Evolutionary conservation across 2,797 vertebrate species (phyloP).

Genomic region (Thalassophryne amazonica): DNA sequence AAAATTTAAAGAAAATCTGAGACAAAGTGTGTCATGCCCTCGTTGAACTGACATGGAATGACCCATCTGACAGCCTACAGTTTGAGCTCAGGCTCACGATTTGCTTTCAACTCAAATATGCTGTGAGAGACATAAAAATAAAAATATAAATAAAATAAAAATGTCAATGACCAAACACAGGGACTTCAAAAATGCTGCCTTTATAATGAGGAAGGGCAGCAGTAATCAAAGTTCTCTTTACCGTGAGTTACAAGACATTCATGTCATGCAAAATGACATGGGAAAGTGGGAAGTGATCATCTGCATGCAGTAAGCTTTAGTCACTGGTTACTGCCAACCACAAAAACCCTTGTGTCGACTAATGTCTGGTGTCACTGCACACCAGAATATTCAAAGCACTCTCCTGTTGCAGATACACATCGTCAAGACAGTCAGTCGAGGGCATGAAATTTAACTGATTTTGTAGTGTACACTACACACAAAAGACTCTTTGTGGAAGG

Average conservation of each 20-base stretch:
- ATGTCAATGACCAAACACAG: too few relatives aligned
- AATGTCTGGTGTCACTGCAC: conserved; percentile 21
- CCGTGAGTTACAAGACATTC: conserved; percentile 20
- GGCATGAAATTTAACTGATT: conserved; percentile 71
- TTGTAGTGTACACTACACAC: conserved; percentile 56
- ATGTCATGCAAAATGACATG: conserved; percentile 18
- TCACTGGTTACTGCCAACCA: conserved; percentile 25
- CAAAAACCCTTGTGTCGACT: conserved; percentile 28
- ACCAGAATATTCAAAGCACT: conserved; percentile 62
- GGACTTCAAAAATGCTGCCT: too few relatives aligned
- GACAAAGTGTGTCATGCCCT: too few relatives aligned
- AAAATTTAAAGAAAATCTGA: too few relatives aligned
- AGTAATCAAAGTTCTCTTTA: too few relatives aligned
- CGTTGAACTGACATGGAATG: too few relatives aligned
- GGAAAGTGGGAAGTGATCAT: conserved; percentile 36
- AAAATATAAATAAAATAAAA: too few relatives aligned
- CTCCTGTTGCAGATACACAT: conserved; percentile 30
- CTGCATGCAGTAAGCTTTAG: conserved; percentile 44
- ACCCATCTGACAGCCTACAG: too few relatives aligned
- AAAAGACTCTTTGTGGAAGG: conserved; percentile 69
- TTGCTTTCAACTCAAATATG: too few relatives aligned
- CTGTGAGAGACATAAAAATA: too few relatives aligned
- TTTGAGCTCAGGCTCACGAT: too few relatives aligned
- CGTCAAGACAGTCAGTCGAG: conserved; percentile 48
- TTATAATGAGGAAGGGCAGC: too few relatives aligned